These are phyloP conservation scores for Oasisia sp. DNA, from an alignment of 2,888 invertebrate species.

Conservation along the genomic window DNA sequence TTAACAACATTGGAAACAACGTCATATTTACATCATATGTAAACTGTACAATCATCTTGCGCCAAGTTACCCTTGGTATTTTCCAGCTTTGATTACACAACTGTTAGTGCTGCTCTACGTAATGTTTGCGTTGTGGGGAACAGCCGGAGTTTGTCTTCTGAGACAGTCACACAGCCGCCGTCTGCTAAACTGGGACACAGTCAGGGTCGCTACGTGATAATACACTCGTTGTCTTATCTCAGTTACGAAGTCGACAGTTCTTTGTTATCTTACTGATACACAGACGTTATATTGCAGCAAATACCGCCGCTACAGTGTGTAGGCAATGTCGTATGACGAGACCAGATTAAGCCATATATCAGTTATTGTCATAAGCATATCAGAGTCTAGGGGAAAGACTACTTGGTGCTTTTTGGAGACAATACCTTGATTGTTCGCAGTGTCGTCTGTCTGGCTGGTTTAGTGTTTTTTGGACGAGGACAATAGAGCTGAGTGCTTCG, in stretches of 20 bases:
- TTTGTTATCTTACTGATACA: background rate
- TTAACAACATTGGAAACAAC: no score
- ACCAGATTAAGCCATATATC: background rate
- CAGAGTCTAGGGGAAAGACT: background rate
- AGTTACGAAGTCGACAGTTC: background rate
- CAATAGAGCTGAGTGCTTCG: background rate
- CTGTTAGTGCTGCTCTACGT: background rate
- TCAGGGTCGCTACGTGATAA: background rate
- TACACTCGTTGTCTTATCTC: background rate
- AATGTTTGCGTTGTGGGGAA: background rate
- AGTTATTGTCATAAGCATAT: slow-evolving; percentile 1
- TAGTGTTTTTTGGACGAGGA: background rate
- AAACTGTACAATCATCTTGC: background rate
- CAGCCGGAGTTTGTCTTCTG: background rate
- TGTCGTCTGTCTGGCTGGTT: background rate
- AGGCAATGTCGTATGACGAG: background rate
- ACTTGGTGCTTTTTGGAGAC: background rate
- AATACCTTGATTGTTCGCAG: background rate
- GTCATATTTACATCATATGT: no score
- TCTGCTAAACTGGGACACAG: background rate
- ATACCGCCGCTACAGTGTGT: background rate
- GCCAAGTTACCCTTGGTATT: background rate
- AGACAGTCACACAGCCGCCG: background rate
- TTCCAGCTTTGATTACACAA: background rate
- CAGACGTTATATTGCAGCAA: background rate